phyloP scores from a whole-genome alignment of 2,113 vertebrate genomes.

The Athene cunicularia region DNA sequence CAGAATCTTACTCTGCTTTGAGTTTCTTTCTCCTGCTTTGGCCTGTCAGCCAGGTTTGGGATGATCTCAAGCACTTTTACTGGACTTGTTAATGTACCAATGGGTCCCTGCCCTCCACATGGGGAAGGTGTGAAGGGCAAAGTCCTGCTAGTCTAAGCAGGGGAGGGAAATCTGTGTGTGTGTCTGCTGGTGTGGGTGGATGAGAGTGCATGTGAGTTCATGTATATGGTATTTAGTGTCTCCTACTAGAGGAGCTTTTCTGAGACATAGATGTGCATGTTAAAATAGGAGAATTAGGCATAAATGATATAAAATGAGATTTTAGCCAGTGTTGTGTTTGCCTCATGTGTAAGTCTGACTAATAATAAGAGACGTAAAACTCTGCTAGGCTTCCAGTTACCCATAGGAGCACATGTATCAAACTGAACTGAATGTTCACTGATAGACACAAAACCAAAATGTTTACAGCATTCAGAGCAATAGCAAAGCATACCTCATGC shows the following conservation, averaged over 20 bases:
- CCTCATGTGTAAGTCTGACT: neutral
- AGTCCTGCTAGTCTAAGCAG: neutral
- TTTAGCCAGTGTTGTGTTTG: constrained; percentile 43
- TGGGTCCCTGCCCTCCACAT: neutral
- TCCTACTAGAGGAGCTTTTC: constrained; percentile 23
- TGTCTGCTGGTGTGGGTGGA: neutral
- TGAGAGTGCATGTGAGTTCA: neutral
- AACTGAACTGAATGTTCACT: constrained; percentile 52
- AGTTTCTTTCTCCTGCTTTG: neutral
- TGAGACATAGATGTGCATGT: constrained; percentile 57
- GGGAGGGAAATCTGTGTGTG: neutral
- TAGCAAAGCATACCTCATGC: constrained; percentile 77
- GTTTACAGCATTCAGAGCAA: constrained; percentile 82
- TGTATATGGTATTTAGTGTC: neutral
- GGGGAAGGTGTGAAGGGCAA: neutral
- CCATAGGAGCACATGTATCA: constrained; percentile 41
- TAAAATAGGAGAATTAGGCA: constrained; percentile 48
- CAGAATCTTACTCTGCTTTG: neutral
- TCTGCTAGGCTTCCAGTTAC: constrained; percentile 40
- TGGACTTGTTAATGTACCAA: neutral
- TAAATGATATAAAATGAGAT: constrained; percentile 31
- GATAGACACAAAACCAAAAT: constrained; percentile 68
- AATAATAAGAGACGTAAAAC: constrained; percentile 4
- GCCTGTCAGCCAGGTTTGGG: neutral
- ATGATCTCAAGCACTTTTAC: neutral